These are phyloP conservation scores for Rhincodon typus DNA, from an alignment of 2,797 vertebrate genomes.

Conservation along the genomic window DNA sequence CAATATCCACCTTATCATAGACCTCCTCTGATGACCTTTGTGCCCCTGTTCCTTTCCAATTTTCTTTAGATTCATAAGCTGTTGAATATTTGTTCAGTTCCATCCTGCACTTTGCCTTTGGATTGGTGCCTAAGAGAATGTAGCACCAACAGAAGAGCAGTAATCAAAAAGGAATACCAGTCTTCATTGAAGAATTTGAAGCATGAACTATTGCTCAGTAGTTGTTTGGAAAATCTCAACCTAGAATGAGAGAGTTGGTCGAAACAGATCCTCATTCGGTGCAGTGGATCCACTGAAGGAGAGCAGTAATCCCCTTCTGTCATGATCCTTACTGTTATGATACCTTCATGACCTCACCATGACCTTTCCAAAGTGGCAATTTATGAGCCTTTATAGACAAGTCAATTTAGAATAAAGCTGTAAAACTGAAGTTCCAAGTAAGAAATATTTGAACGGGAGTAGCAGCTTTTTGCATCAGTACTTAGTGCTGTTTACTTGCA, in stretches of 20 bases:
- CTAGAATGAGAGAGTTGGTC: background rate
- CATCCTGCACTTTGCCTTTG: background rate
- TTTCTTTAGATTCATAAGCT: too few relatives aligned
- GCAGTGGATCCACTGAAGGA: background rate
- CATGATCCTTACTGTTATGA: background rate
- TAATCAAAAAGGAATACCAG: background rate
- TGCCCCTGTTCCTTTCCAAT: too few relatives aligned
- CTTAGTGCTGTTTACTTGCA: background rate
- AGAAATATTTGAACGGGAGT: background rate
- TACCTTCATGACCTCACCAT: background rate
- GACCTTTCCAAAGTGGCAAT: background rate
- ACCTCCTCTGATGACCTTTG: too few relatives aligned
- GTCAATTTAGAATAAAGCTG: background rate
- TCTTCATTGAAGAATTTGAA: background rate
- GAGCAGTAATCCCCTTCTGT: background rate
- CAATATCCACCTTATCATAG: too few relatives aligned
- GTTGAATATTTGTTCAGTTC: background rate
- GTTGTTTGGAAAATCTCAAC: background rate
- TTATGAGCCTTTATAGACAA: background rate
- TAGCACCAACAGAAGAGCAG: background rate
- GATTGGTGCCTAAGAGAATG: background rate
- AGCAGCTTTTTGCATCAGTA: background rate
- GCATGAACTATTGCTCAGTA: background rate
- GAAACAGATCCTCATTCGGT: background rate
- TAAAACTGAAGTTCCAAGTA: background rate